A percentile compares a stretch with the other conserved stretches of the same genome.
These are phyloP conservation scores for Lytechinus variegatus DNA, from an alignment of 35 echinoderm and acorn worm species.

Conservation along the genomic window DNA sequence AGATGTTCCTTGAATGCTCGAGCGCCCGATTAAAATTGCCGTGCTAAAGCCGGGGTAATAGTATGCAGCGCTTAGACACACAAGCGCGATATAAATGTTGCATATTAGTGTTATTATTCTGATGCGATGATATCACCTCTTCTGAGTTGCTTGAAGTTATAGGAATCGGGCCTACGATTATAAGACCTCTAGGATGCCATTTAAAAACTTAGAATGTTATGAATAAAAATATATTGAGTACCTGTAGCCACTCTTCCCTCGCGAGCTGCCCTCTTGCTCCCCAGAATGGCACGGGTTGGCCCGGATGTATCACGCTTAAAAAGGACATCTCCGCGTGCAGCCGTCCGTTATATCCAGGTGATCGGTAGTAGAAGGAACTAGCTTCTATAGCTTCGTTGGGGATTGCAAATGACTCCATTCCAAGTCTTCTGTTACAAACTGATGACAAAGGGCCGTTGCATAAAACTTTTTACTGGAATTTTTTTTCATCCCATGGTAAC, in stretches of 20 bases:
- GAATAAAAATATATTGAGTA: neutral
- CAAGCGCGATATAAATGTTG: too few relatives aligned
- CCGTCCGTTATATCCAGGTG: conserved; percentile 16
- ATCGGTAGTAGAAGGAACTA: neutral
- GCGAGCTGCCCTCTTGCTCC: neutral
- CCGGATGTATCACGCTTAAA: too few relatives aligned
- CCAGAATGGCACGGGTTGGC: neutral
- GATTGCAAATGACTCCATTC: conserved; percentile 17
- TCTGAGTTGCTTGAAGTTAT: neutral
- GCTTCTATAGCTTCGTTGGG: conserved; percentile 12
- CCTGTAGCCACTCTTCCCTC: conserved; percentile 29
- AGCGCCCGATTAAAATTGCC: too few relatives aligned
- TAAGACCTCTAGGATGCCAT: too few relatives aligned
- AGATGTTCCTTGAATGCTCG: too few relatives aligned
- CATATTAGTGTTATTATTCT: too few relatives aligned
- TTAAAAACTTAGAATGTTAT: neutral
- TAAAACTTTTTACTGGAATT: too few relatives aligned
- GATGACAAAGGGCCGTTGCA: neutral
- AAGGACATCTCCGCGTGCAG: neutral
- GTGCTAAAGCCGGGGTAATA: too few relatives aligned
- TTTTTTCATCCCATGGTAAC: too few relatives aligned
- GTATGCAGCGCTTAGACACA: too few relatives aligned
- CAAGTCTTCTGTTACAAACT: conserved; percentile 35
- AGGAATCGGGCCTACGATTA: too few relatives aligned
- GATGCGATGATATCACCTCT: neutral